Conservation (phyloP, 2,888 invertebrate genomes). For the Caenorhabditis angaria region DNA sequence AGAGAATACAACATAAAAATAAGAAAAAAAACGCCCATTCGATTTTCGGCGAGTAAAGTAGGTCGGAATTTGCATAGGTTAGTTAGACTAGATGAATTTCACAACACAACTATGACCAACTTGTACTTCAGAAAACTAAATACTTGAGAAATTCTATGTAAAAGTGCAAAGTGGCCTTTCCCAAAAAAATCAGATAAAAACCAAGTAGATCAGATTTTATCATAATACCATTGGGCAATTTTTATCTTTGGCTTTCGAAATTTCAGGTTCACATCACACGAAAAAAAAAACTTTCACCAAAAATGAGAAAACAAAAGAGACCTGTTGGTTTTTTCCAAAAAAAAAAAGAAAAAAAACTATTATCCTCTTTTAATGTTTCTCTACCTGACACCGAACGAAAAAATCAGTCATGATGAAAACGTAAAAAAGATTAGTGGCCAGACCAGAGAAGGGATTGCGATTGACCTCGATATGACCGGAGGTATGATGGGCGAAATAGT, state of each 20-base stretch:
- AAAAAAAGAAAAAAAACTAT: not conserved
- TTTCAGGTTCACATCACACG: too few relatives aligned
- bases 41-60: not conserved
- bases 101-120: too few relatives aligned
- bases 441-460: not conserved
- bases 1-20: not conserved
- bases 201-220: too few relatives aligned
- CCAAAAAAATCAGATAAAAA: not conserved
- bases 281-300: too few relatives aligned
- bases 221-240: too few relatives aligned
- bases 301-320: too few relatives aligned
- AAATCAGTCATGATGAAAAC: conserved; percentile 4
- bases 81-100: not conserved
- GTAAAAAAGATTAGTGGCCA: conserved; percentile 2
- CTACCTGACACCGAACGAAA: not conserved
- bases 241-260: too few relatives aligned
- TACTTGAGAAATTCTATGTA: too few relatives aligned
- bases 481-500: not conserved
- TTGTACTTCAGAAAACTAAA: too few relatives aligned
- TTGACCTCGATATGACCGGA: conserved; percentile 4
- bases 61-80: conserved; percentile 2
- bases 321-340: too few relatives aligned
- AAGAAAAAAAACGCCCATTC: conserved; percentile 1
- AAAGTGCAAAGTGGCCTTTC: too few relatives aligned
- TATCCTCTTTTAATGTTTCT: not conserved